Base-by-base conservation (phyloP, 2,888 invertebrate species). In the Ornithoptera priamus region DNA sequence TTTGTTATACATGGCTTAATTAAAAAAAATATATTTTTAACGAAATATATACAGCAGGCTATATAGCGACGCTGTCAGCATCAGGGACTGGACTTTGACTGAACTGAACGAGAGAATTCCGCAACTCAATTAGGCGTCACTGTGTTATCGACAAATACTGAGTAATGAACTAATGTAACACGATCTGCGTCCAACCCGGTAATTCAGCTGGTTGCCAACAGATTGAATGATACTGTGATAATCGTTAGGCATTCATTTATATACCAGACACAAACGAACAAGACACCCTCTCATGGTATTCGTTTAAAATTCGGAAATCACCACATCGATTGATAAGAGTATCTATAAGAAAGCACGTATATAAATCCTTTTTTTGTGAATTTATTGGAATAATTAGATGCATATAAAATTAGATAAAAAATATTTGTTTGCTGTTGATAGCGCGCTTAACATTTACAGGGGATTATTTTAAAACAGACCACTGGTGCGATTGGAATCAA, bases 231-330 rank as follows among this genome's bases (percentile, higher is more conserved):
- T 80, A 79, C 81, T 83, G 74, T 80, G 87, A 85, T 77, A 78
- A 77, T 77, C 77, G 75, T 77, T 70, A 78, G 76, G 73, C 73
- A 70, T 76, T 77, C 82, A 80, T 85, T 88, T 90, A 87, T 89
- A 90, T 90, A 89, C 78, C 79, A 73, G 73, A 72, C 76, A 77
- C 77, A 79, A 79, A 84, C 88, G 86, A 85, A 88, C 75, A 78
- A 77, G 74, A 77, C 79, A 80, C 78, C 78, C 79, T 79, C 80
- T 74, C 75, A 72, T 73, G 73, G 70, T 69, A 71, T 68, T 15
- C 15, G 62, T 73, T 57, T 71, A 74, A 64, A 5, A n/a, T 39
- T 30, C 2, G 17, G 22, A 59, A 30, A 59, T 24, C 10, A 5
- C 46, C 12, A 46, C 46, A 15, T 46, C 46, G 46, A 12, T 15